Conservation (phyloP, 92 coral and sea anemone genomes). For the Epizoanthus scotinus region DNA sequence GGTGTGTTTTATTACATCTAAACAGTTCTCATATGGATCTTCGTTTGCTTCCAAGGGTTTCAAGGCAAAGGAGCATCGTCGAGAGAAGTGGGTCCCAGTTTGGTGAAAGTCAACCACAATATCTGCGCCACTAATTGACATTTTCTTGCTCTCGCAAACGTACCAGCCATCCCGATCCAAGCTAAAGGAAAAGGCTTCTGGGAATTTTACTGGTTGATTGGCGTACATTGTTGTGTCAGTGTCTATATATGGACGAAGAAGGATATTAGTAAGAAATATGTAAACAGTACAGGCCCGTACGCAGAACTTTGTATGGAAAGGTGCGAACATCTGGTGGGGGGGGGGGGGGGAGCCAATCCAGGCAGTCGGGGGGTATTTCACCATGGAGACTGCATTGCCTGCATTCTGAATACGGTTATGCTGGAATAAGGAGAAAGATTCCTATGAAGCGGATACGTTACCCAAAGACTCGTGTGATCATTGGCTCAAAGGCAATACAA, state of each 20-base stretch:
- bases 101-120: constrained; percentile 12
- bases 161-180: constrained; percentile 32
- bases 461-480: no score
- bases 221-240: constrained; percentile 35
- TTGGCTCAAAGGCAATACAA: no score
- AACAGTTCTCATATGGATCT: constrained; percentile 33
- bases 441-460: no score
- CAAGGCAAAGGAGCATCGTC: constrained; percentile 32
- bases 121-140: neutral
- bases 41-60: constrained; percentile 20
- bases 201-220: constrained; percentile 25
- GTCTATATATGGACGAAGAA: neutral
- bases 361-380: no score
- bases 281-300: no score
- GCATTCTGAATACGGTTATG: no score
- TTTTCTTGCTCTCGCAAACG: constrained; percentile 14
- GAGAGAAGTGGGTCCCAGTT: neutral
- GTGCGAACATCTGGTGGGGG: no score
- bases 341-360: no score
- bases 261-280: no score
- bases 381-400: no score
- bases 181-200: constrained; percentile 24
- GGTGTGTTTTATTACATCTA: constrained; percentile 32
- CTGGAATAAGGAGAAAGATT: no score
- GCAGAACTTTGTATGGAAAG: no score